Evolutionary conservation across 2,888 invertebrate species (phyloP).

Genomic region (Scrobipalpa costella): DNA sequence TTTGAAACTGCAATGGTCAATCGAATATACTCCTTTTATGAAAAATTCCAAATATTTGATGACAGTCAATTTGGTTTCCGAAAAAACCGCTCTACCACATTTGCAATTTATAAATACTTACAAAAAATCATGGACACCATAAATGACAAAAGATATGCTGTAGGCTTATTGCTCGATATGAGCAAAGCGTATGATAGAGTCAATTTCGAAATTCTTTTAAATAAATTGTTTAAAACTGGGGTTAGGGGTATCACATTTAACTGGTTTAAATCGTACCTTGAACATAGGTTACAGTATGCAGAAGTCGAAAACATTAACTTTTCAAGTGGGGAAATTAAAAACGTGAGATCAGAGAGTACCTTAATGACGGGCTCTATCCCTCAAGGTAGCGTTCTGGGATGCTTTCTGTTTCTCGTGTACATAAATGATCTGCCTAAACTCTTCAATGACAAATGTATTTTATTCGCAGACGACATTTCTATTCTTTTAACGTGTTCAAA

Average conservation of each 20-base stretch:
- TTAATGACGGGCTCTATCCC: too few relatives aligned
- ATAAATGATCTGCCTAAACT: too few relatives aligned
- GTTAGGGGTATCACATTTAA: slow-evolving; percentile 27
- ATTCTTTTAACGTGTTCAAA: too few relatives aligned
- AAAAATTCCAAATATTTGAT: slow-evolving; percentile 30
- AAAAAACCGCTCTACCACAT: slow-evolving; percentile 10
- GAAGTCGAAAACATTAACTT: too few relatives aligned
- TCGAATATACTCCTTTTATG: slow-evolving; percentile 24
- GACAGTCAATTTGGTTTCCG: slow-evolving; percentile 30
- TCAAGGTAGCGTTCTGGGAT: too few relatives aligned
- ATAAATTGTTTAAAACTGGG: slow-evolving; percentile 22
- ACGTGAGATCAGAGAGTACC: too few relatives aligned
- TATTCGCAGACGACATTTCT: too few relatives aligned
- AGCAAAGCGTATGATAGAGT: slow-evolving; percentile 32
- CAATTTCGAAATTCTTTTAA: slow-evolving; percentile 22
- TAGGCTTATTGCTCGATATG: slow-evolving; percentile 30
- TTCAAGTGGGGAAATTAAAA: too few relatives aligned
- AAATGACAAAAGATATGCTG: slow-evolving; percentile 27
- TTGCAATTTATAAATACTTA: slow-evolving; percentile 25
- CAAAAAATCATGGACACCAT: slow-evolving; percentile 22
- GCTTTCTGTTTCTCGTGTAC: too few relatives aligned
- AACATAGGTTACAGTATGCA: too few relatives aligned
- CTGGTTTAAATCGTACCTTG: slow-evolving; percentile 30
- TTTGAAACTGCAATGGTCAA: slow-evolving; percentile 29
- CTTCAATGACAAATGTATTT: too few relatives aligned